Evolutionary conservation across 1,140 invertebrate genomes (phyloP), one percentile per base, ranked within the genome.

Genomic region (Sarcophaga bullata): DNA sequence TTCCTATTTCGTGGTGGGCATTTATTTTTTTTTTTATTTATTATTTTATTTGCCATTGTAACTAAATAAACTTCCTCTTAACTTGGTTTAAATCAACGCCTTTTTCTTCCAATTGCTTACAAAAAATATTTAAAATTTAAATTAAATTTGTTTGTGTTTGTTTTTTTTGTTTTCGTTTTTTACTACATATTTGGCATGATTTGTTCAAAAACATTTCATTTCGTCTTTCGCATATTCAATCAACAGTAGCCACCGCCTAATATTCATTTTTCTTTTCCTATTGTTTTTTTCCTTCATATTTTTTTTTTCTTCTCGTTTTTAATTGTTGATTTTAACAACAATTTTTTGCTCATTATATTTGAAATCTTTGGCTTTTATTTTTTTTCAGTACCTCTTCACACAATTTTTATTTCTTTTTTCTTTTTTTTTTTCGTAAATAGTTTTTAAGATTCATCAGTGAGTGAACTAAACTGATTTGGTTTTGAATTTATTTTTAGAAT

Each of bases 161-260:
- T 58, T n/a, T 58, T n/a, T 58, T 58, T 58, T 58, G 13, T 58
- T 6, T 58, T 10, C n/a, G 15, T 58, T 58, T 58, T 13, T 13
- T 58, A 15, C 15, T 58, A n/a, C 54, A 58, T n/a, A 58, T 58
- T 58, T 58, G 54, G 54, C 13, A 58, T 58, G 54, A 58, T 58
- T 58, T 58, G 11, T 58, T 58, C 3, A 1, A 37, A 37, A 37
- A 37, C 1, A 37, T 37, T 37, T 37, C 25, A 37, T 37, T 37
- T 37, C 25, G 25, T 37, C 25, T 37, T n/a, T n/a, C 52, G 10
- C 52, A 54, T 15, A 58, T 58, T 58, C 54, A 58, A 58, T 58
- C 54, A 58, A 58, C 54, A 58, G 54, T 58, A 58, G 54, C 54
- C 54, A n/a, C 54, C 54, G 54, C 54, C 54, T 58, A 58, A 58